These are phyloP conservation scores for Tympanoctomys barrerae DNA, from an alignment of 2,797 vertebrate species.

Conservation along the genomic window DNA sequence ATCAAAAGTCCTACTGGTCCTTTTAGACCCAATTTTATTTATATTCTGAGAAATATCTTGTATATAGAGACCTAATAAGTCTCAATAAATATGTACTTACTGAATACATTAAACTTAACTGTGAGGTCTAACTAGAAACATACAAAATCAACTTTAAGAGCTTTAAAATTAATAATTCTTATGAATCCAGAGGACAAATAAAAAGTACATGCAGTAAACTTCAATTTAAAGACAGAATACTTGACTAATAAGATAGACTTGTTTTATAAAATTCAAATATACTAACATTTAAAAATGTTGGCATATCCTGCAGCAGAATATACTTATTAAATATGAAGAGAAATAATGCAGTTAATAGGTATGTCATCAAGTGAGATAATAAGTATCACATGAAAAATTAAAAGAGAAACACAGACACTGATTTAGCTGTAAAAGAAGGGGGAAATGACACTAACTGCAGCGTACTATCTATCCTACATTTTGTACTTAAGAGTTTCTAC, in stretches of 20 bases:
- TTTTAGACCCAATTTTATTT: slow-evolving; percentile 47
- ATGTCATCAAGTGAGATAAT: neutral
- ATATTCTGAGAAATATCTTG: neutral
- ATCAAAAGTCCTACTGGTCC: neutral
- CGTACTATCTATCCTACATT: neutral
- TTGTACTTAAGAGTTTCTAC: neutral
- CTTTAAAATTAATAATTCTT: neutral
- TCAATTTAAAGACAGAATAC: neutral
- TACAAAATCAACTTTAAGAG: slow-evolving; percentile 3
- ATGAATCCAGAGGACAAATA: neutral
- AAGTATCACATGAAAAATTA: neutral
- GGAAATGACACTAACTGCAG: neutral
- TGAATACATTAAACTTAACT: slow-evolving; percentile 5
- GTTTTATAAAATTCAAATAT: neutral
- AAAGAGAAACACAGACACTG: neutral
- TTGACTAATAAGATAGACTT: slow-evolving; percentile 2
- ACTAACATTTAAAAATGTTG: neutral
- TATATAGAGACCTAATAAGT: neutral
- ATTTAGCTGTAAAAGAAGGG: neutral
- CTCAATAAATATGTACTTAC: neutral
- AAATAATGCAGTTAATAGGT: neutral
- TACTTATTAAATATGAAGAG: neutral
- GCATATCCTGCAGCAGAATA: neutral
- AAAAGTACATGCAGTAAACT: neutral
- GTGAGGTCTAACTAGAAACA: neutral